Base-by-base conservation (phyloP, 2,797 vertebrate genomes). In the Danionella dracula region DNA sequence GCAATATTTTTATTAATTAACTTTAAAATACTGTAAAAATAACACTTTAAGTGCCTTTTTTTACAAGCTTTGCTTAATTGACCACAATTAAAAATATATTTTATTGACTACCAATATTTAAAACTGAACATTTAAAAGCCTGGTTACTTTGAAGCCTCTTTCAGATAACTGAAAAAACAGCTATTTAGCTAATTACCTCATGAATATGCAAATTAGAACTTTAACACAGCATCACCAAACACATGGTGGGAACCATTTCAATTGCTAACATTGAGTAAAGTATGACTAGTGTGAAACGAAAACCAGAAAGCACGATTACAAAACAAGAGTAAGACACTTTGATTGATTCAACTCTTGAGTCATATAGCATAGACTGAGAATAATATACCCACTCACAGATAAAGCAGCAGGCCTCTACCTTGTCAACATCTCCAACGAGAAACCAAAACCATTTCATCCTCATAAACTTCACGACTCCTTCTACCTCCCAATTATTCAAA, bases 331-430 rank as follows among this genome's bases (percentile, higher is more conserved):
- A 45, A 45, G 56, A 59, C 34, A 11, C 29, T 37, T 50, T 45
- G 40, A 32, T 45, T 60, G 8, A 60, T 17, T 15, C 42, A 56
- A 56, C 4, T 46, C 19, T 12, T 5, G 62, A 38, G 35, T 46
- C 38, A 29, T 11, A 41, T 67, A 72, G 63, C 71, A 73, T 37
- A 72, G n/a, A n/a, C n/a, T n/a, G n/a, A n/a, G n/a, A n/a, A n/a
- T n/a, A n/a, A n/a, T n/a, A n/a, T n/a, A 79, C 74, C 72, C 69
- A n/a, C 6, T 27, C 23, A 3, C 3, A 27, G 23, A 27, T 6
- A 27, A 27, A 27, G 23, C 23, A 27, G 23, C 3, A 27, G 23
- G n/a, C n/a, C n/a, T n/a, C n/a, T n/a, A n/a, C 23, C 3, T 27
- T 27, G 23, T 27, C 3, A 27, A 3, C 6, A 3, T 27, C 6